Evolutionary conservation across 1,140 invertebrate species (phyloP).

Genomic region (Nylanderia fulva): DNA sequence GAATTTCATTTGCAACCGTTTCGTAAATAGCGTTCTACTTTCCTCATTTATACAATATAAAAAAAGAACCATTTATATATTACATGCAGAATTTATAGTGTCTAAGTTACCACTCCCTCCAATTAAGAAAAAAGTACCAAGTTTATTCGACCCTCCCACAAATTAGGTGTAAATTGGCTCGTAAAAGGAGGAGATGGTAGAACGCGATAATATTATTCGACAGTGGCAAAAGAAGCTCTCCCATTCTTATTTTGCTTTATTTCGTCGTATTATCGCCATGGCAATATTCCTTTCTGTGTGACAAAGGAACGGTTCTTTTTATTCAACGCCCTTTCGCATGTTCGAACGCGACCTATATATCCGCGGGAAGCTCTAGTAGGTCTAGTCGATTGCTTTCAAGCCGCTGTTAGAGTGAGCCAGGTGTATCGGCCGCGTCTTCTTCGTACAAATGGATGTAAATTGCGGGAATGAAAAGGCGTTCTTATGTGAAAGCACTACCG

Average conservation of each 20-base stretch:
- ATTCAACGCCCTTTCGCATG: constrained; percentile 14
- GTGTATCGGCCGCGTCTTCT: constrained; percentile 66
- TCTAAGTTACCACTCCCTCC: constrained; percentile 26
- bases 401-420: constrained; percentile 60
- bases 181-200: constrained; percentile 36
- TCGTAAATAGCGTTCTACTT: not conserved
- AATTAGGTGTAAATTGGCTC: constrained; percentile 56
- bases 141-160: constrained; percentile 27
- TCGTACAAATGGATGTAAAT: constrained; percentile 75
- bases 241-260: constrained; percentile 34
- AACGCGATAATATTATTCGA: constrained; percentile 61
- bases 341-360: constrained; percentile 66
- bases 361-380: constrained; percentile 53
- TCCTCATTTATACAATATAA: not conserved
- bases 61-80: not conserved
- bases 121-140: constrained; percentile 35
- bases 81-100: constrained; percentile 22
- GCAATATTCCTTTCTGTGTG: constrained; percentile 29
- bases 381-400: constrained; percentile 66
- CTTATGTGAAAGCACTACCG: constrained; percentile 65
- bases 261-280: not conserved
- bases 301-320: constrained; percentile 52
- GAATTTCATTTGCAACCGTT: not conserved
- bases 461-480: constrained; percentile 74
- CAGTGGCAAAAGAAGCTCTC: constrained; percentile 21